These are phyloP conservation scores for Atherix ibis DNA, from an alignment of 2,888 invertebrate species.

Conservation along the genomic window DNA sequence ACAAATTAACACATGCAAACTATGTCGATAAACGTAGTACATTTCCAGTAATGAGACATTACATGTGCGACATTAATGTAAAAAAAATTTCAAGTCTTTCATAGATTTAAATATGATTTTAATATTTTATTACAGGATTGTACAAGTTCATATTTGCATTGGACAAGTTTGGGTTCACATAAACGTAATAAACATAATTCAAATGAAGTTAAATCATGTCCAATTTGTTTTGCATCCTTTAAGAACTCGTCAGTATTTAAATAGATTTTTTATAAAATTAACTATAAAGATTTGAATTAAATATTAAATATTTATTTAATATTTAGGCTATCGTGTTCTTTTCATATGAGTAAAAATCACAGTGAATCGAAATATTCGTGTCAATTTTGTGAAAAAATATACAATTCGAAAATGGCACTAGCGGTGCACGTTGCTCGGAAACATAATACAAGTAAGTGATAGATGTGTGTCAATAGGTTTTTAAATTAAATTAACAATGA, in stretches of 20 bases:
- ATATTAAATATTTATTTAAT: too few species aligned
- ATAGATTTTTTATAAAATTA: background rate
- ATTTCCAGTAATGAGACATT: conserved; percentile 13
- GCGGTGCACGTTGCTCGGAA: conserved; percentile 27
- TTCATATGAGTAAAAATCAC: conserved; percentile 13
- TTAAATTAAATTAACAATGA: background rate
- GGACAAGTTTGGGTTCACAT: conserved; percentile 24
- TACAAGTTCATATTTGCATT: conserved; percentile 19
- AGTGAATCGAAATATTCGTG: conserved; percentile 14
- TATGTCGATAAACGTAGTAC: conserved; percentile 12
- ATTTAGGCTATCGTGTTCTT: too few species aligned
- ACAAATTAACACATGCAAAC: conserved; percentile 16
- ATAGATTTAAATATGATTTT: conserved; percentile 1
- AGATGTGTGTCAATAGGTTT: too few species aligned
- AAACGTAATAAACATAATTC: conserved; percentile 14
- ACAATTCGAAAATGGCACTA: conserved; percentile 24
- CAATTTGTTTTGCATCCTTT: conserved; percentile 5
- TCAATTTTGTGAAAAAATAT: conserved; percentile 25
- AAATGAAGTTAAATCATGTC: conserved; percentile 1
- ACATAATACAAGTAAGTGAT: conserved; percentile 26
- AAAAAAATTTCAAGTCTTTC: conserved; percentile 5
- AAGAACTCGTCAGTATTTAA: conserved; percentile 7
- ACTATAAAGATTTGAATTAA: too few species aligned
- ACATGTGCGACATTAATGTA: conserved; percentile 23
- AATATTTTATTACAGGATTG: conserved; percentile 18